These are phyloP conservation scores for Terrapene triunguis DNA, from an alignment of 2,113 vertebrate species.

Conservation along the genomic window DNA sequence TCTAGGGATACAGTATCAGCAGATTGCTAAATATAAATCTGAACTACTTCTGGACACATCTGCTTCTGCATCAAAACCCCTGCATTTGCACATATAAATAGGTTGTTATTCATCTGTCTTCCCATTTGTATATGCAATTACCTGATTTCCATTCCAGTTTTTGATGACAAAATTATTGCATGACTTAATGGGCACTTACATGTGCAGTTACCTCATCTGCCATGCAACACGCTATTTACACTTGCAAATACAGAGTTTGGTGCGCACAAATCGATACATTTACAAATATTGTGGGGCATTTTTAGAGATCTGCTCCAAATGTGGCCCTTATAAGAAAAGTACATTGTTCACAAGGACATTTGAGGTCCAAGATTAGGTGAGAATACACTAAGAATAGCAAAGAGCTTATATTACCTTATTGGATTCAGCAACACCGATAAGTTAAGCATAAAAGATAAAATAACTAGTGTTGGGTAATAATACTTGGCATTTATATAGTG, in stretches of 20 bases:
- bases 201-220: background rate
- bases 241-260: background rate
- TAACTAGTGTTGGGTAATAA: background rate
- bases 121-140: background rate
- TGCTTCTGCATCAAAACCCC: background rate
- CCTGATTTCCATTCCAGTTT: background rate
- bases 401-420: background rate
- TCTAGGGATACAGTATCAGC: background rate
- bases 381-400: background rate
- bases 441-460: background rate
- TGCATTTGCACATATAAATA: background rate
- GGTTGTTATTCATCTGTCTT: background rate
- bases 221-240: background rate
- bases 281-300: background rate
- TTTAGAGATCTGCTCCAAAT: conserved; percentile 9
- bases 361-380: background rate
- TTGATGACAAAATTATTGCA: background rate
- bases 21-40: background rate
- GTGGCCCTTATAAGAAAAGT: background rate
- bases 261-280: background rate
- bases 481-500: background rate
- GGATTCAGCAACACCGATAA: background rate
- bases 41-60: background rate
- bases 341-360: background rate
- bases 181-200: background rate